Base-by-base conservation (phyloP, 1,140 invertebrate genomes). In the Solenopsis fugax region DNA sequence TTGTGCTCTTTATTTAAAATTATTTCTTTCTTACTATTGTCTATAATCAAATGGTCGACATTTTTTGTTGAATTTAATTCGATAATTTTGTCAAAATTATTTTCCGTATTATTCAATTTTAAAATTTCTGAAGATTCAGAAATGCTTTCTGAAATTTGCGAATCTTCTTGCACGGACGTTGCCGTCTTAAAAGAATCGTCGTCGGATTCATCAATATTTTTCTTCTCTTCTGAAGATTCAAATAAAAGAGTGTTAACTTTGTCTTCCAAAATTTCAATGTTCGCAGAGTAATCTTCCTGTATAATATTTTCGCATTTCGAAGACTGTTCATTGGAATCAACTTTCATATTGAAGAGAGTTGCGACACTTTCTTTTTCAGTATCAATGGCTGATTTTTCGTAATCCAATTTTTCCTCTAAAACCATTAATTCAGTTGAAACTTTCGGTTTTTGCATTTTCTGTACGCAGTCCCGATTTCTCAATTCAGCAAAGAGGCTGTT, bases 111-210 rank as follows among this genome's bases (percentile, higher is more conserved):
- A 50, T 2, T 6, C 48, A 56, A 34, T 21, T 0, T 80, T 24
- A 45, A 58, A 72, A 29, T 4, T 34, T 48, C 13, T 10, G 21
- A 24, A 37, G 52, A 72, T 7, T 21, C 65, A 56, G 45, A 67
- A 58, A 58, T 58, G 16, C 13, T 18, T 41, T 56, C 65, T 4
- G 41, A 69, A 72, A 56, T 45, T 58, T 56, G 34, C 16, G 34
- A 77, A 0, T 24, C 45, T 48, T 56, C 12, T 84, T 34, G 7
- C 60, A 78, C 1, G 54, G 60, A 69, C 52, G 69, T 84, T 64
- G 86, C 78, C n/a, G 77, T 89, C 21, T 73, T 87, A 16, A 82
- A 67, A 1, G 85, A 87, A 18, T 90, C 89, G 7, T 64, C 62
- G 4, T 89, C 84, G 1, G 87, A 89, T 12, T 86, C 85, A 10